Percentiles rank a stretch among this genome's conserved stretches.
Conservation (phyloP, 2,797 vertebrate species). For the Cichlasoma orientale region DNA sequence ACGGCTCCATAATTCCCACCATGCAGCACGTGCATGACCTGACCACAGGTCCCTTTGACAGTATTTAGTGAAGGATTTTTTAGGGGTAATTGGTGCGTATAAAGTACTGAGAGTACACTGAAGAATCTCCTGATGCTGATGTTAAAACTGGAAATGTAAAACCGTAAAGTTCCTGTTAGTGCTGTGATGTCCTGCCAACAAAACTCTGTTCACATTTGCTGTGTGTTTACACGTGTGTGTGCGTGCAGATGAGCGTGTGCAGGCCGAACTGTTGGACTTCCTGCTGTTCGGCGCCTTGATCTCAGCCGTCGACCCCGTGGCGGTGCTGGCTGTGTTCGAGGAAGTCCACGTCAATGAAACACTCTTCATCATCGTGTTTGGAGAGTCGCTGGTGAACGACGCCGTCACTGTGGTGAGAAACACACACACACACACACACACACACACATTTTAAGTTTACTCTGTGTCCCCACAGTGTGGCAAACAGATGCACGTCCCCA, state of each 20-base stretch:
- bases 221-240: not conserved
- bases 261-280: constrained; percentile 93
- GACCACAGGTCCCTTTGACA: no score
- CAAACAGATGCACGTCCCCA: not conserved
- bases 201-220: not conserved
- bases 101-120: not conserved
- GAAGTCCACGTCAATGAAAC: constrained; percentile 95
- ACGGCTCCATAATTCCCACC: no score
- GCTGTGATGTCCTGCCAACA: not conserved
- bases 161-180: not conserved
- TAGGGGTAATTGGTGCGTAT: not conserved
- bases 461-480: not conserved
- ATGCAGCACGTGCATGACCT: no score
- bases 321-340: constrained; percentile 93
- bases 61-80: no score
- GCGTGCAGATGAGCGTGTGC: constrained; percentile 82
- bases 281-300: constrained; percentile 93
- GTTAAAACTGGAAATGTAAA: not conserved
- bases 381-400: constrained; percentile 94
- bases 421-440: not conserved
- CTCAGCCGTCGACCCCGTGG: constrained; percentile 94
- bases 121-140: not conserved
- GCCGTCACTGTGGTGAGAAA: constrained; percentile 92
- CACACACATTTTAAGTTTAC: not conserved
- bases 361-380: constrained; percentile 96